Base-by-base conservation (phyloP, 2,113 vertebrate genomes). In the Urocitellus parryii region DNA sequence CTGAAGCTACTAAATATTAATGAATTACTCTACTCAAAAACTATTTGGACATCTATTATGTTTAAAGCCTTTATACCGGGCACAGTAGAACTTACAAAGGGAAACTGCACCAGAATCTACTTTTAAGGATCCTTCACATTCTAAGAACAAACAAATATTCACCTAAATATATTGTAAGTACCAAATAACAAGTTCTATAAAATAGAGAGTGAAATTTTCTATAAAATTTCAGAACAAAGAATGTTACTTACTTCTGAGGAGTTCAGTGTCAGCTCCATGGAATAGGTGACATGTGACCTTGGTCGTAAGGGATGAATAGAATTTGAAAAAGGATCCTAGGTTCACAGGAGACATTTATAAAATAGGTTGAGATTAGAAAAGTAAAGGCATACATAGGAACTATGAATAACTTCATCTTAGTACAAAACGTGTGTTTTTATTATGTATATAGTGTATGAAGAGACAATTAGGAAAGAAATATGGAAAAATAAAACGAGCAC, bases 151-250 rank as follows among this genome's bases (percentile, higher is more conserved):
- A 91, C 74, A 97, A 81, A 63, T 20, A 42, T 17, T 85, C 90
- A 67, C 5, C 2, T 73, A 83, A 83, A 83, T 83, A 65, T 39
- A 80, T 89, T 61, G 74, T 90, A 79, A 16, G 13, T 93, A 81
- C 65, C 78, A 94, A 94, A 51, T 77, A 86, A 27, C 13, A 79
- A 76, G 3, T 79, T 84, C 20, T 80, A 17, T 88, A 63, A 93
- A 88, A 84, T 22, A 74, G 0, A 79, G 20, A 88, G 68, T 94
- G 29, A 80, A 51, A 8, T 29, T 73, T 58, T 86, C 6, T 72
- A 32, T 85, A 90, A 85, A 63, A 77, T 68, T 81, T 68, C 10
- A 94, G 34, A 78, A 94, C 72, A 8, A 79, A 89, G 8, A 94
- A 37, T 42, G 45, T 42, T 76, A 78, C 76, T 78, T 91, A 89